These are phyloP conservation scores for Embidobia sp. DNA, from an alignment of 2,888 invertebrate species.

Conservation along the genomic window DNA sequence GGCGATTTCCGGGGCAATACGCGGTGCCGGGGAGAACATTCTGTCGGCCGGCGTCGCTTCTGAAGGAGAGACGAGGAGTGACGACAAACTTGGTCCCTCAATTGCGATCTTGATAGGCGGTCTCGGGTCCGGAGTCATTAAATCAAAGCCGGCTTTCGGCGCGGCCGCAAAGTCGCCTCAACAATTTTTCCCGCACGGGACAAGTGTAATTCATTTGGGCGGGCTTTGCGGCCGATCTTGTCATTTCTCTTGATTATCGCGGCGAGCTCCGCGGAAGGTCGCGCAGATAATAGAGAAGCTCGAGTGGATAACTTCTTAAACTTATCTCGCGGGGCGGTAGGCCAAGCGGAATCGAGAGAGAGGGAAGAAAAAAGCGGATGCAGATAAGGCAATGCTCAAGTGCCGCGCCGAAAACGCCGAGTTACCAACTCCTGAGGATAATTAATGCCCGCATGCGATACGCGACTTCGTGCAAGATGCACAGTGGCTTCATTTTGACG, in stretches of 20 bases:
- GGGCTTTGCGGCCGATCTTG: constrained; percentile 46
- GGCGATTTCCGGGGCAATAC: constrained; percentile 10
- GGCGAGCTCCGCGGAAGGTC: constrained; percentile 44
- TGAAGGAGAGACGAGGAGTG: background rate
- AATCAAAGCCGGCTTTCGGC: constrained; percentile 26
- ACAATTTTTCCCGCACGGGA: constrained; percentile 22
- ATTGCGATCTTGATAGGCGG: constrained; percentile 18
- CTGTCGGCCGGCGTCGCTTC: too few relatives aligned
- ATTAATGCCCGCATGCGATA: constrained; percentile 51
- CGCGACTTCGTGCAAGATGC: too few relatives aligned
- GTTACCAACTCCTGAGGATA: constrained; percentile 40
- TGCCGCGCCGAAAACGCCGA: constrained; percentile 33
- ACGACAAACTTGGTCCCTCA: background rate
- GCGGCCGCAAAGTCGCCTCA: constrained; percentile 14
- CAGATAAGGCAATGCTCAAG: constrained; percentile 30
- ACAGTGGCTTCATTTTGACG: too few relatives aligned
- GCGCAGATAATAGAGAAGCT: constrained; percentile 57
- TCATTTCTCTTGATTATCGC: constrained; percentile 62
- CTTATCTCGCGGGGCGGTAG: constrained; percentile 51
- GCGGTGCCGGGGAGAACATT: too few relatives aligned
- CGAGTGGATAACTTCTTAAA: constrained; percentile 61
- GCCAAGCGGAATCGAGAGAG: constrained; percentile 45
- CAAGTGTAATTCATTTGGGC: constrained; percentile 52
- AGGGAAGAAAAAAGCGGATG: constrained; percentile 6
- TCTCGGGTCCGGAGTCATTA: constrained; percentile 21